Percentiles rank a stretch among this genome's conserved stretches.
Evolutionary conservation across 2,113 vertebrate species (phyloP).

Genomic region (Oceanites oceanicus): DNA sequence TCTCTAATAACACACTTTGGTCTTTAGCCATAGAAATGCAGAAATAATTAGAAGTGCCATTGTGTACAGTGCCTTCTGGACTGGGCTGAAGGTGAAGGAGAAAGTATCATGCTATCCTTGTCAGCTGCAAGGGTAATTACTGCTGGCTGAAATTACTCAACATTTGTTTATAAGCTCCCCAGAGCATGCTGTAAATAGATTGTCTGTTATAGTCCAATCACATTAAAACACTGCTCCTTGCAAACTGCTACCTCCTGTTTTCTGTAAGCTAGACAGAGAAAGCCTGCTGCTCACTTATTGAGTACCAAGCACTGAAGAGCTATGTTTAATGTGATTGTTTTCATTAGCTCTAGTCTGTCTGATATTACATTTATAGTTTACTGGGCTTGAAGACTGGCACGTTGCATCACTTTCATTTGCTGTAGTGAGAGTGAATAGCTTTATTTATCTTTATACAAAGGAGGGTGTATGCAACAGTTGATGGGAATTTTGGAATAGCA

Average conservation of each 20-base stretch:
- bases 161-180: constrained; percentile 99
- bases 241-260: constrained; percentile 94
- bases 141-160: constrained; percentile 99
- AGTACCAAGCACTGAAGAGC: constrained; percentile 86
- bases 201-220: constrained; percentile 99
- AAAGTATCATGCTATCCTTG: constrained; percentile 99
- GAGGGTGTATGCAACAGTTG: constrained; percentile 40
- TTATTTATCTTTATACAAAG: too few relatives aligned
- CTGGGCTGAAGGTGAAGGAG: constrained; percentile 99
- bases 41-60: constrained; percentile 89
- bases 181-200: constrained; percentile 99
- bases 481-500: constrained; percentile 37
- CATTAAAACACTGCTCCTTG: constrained; percentile 93
- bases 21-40: constrained; percentile 91
- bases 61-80: constrained; percentile 92
- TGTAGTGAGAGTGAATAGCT: constrained; percentile 40
- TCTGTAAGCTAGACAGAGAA: constrained; percentile 88
- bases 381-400: constrained; percentile 80
- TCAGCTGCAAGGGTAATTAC: constrained; percentile 99
- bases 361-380: constrained; percentile 83
- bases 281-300: constrained; percentile 94
- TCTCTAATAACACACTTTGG: constrained; percentile 89
- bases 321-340: constrained; percentile 97
- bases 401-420: constrained; percentile 80
- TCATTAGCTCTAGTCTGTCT: constrained; percentile 90